Evolutionary conservation across 2,113 vertebrate genomes (phyloP), one percentile per base, ranked within the genome.

Genomic region (Chroicocephalus ridibundus): DNA sequence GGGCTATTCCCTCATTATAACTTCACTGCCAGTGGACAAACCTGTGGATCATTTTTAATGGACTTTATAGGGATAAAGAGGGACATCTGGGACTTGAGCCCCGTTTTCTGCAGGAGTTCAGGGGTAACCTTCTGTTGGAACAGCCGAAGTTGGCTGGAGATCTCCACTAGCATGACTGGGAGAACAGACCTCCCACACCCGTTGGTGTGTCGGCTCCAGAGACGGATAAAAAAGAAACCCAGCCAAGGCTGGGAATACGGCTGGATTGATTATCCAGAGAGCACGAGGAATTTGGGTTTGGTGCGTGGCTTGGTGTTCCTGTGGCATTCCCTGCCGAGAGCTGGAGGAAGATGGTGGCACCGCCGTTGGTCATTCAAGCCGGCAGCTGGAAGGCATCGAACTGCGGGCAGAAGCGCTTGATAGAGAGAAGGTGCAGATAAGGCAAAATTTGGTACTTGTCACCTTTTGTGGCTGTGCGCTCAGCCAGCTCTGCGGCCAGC

Each of bases 311-410:
- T 51, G 38, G 29, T 25, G 4, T 6, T 65, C 71, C 54, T 2
- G 0, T 3, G 31, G 29, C 46, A 32, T 19, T 74, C 47, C 11
- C 65, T 82, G 57, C 42, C 2, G 3, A 58, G 16, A 16, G 7
- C 36, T 36, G 27, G 61, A 34, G 18, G 58, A 61, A 64, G 34
- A 27, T 11, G 42, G 31, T 62, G 31, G 22, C 52, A 54, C 29
- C 2, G 5, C 7, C 2, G 1, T 0, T 47, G 54, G 49, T 21
- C 32, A 9, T 52, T 57, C 36, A 58, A 58, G 13, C 31, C 8
- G 2, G 44, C 49, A 26, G 22, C 58, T 62, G 60, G 68, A 86
- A 58, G 0, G 6, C 14, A 7, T 0, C 9, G 47, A 82, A 21
- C 1, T 2, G 1, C 57, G 32, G 70, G 47, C 42, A 78, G 60